These are phyloP conservation scores for Drosophila setosimentum DNA, from an alignment of 2,888 invertebrate genomes.

Conservation along the genomic window DNA sequence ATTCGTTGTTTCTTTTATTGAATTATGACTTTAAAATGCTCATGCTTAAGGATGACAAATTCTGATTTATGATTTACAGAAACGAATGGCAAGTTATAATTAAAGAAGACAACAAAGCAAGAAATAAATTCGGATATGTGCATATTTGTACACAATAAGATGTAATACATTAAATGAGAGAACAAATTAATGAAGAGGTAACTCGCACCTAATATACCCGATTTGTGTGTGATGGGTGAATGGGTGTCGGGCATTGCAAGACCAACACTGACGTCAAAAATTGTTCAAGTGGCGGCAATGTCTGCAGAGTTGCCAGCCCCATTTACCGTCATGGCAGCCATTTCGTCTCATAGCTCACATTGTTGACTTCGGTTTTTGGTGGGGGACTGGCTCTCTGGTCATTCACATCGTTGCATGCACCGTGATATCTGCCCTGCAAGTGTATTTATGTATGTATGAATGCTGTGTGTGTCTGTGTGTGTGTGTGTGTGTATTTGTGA, in stretches of 20 bases:
- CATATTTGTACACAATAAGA: too few relatives aligned
- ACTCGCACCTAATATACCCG: constrained; percentile 15
- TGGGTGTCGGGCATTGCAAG: neutral
- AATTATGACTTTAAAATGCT: neutral
- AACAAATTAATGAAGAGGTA: neutral
- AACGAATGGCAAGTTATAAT: neutral
- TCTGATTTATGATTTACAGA: neutral
- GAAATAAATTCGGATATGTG: too few relatives aligned
- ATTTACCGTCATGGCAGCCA: constrained; percentile 24
- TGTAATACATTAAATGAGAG: neutral
- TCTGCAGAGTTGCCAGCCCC: constrained; percentile 30
- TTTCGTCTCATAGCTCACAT: constrained; percentile 30
- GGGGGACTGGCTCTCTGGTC: constrained; percentile 57
- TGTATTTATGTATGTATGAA: neutral
- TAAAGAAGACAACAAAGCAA: neutral
- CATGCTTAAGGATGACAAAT: neutral
- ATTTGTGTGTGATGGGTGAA: neutral
- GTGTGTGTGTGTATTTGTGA: constrained; percentile 32
- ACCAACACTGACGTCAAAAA: constrained; percentile 34
- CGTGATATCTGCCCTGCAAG: constrained; percentile 28
- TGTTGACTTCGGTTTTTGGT: constrained; percentile 46
- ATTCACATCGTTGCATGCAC: constrained; percentile 67
- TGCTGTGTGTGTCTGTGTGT: constrained; percentile 20
- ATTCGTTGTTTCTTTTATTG: neutral
- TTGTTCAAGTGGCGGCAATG: constrained; percentile 34